These are phyloP conservation scores for Lissonota sp. DNA, from an alignment of 2,888 invertebrate genomes.

Conservation along the genomic window DNA sequence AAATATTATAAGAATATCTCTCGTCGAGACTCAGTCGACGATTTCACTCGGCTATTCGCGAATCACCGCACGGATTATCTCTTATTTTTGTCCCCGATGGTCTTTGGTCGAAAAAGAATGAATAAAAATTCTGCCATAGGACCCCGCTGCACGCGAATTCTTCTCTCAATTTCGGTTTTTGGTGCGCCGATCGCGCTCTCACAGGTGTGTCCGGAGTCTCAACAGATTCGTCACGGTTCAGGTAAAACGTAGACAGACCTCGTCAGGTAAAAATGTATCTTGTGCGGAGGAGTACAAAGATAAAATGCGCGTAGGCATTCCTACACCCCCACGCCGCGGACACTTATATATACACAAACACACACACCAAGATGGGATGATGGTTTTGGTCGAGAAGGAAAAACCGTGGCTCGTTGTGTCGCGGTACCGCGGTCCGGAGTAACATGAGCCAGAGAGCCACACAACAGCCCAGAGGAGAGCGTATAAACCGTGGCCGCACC, in stretches of 20 bases:
- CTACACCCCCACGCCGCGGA: conserved; percentile 20
- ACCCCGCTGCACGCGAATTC: too few species aligned
- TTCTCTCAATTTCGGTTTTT: background rate
- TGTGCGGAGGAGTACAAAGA: conserved; percentile 52
- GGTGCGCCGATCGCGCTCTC: background rate
- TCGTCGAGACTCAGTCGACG: conserved; percentile 28
- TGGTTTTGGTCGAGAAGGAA: conserved; percentile 9
- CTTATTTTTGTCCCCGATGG: background rate
- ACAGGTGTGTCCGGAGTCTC: conserved; percentile 12
- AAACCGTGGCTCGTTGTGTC: conserved; percentile 72
- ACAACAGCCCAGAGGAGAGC: conserved; percentile 37
- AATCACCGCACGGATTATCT: background rate
- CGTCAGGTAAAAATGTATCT: conserved; percentile 52
- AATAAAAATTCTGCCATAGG: too few species aligned
- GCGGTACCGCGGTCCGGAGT: conserved; percentile 71
- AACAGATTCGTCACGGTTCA: conserved; percentile 29
- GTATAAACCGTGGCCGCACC: conserved; percentile 74
- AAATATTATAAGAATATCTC: conserved; percentile 40
- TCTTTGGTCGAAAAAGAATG: too few species aligned
- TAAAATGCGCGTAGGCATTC: conserved; percentile 62
- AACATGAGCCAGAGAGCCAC: background rate
- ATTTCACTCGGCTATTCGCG: conserved; percentile 24
- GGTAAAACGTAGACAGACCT: conserved; percentile 38
- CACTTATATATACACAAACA: background rate
- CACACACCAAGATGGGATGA: background rate